These are phyloP conservation scores for Leptothorax acervorum DNA, from an alignment of 2,888 invertebrate genomes.

Conservation along the genomic window DNA sequence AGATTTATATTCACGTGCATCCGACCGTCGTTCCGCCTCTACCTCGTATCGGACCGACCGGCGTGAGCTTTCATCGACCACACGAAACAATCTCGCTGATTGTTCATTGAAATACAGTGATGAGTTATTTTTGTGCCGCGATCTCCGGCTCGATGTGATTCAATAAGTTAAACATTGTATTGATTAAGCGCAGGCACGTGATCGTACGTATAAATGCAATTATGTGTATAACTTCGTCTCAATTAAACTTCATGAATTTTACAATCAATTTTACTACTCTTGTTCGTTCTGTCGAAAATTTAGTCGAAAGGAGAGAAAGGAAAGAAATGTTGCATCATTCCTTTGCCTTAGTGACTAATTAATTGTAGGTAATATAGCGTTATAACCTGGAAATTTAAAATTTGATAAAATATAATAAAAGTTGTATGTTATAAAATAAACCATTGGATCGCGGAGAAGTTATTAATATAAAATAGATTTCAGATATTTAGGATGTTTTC, in stretches of 20 bases:
- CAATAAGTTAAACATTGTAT: conserved; percentile 27
- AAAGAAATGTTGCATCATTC: not conserved
- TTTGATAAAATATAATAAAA: not conserved
- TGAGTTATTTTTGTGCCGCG: conserved; percentile 32
- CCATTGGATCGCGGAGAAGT: not conserved
- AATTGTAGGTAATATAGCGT: not conserved
- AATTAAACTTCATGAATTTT: conserved; percentile 8
- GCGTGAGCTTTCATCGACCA: conserved; percentile 33
- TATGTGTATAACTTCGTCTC: not conserved
- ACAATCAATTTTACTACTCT: not conserved
- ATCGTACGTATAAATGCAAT: not conserved
- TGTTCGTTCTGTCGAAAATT: not conserved
- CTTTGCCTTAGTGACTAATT: not conserved
- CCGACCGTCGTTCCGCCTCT: conserved; percentile 13
- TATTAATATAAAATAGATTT: conserved; percentile 36
- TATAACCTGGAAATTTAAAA: not conserved
- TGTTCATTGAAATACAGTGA: conserved; percentile 29
- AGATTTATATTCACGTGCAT: conserved; percentile 23
- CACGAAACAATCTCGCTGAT: conserved; percentile 45
- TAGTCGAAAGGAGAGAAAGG: not conserved
- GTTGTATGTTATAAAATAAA: conserved; percentile 23
- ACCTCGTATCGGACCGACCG: conserved; percentile 15
- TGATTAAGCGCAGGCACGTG: conserved; percentile 11
- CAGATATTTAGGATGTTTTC: not conserved
- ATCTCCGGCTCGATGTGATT: conserved; percentile 5